Conservation (phyloP, 2,113 vertebrate genomes). For the Microcebus lehilahytsara region DNA sequence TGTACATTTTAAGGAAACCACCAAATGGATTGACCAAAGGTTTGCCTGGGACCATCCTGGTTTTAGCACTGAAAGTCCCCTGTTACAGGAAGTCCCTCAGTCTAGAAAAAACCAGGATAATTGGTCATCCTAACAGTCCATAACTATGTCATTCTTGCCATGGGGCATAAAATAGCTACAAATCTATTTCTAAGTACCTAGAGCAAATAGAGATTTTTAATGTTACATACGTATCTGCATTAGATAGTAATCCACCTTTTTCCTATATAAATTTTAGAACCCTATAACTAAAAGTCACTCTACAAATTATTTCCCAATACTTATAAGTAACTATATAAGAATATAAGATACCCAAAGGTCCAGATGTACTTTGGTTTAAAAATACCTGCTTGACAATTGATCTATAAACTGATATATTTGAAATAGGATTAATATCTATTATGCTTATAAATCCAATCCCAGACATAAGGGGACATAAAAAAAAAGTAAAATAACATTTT, state of each 20-base stretch:
- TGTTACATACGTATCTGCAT: neutral
- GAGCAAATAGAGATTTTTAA: neutral
- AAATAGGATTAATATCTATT: neutral
- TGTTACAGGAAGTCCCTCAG: neutral
- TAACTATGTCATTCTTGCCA: neutral
- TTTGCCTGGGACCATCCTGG: neutral
- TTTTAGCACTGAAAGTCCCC: neutral
- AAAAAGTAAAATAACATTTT: neutral
- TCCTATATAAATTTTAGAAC: neutral
- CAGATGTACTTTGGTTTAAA: neutral
- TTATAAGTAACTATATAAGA: neutral
- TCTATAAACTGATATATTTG: neutral
- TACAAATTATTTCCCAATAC: neutral
- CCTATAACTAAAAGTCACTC: neutral
- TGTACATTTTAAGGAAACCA: slow-evolving; percentile 34
- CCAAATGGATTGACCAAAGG: neutral
- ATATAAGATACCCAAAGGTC: neutral
- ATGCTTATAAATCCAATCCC: neutral
- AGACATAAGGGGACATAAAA: neutral
- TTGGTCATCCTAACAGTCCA: neutral
- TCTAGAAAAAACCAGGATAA: neutral
- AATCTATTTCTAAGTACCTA: neutral
- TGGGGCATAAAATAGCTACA: neutral
- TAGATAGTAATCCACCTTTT: neutral
- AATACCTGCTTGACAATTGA: neutral